Evolutionary conservation across 2,113 vertebrate genomes (phyloP).

Genomic region (Tangachromis dhanisi): DNA sequence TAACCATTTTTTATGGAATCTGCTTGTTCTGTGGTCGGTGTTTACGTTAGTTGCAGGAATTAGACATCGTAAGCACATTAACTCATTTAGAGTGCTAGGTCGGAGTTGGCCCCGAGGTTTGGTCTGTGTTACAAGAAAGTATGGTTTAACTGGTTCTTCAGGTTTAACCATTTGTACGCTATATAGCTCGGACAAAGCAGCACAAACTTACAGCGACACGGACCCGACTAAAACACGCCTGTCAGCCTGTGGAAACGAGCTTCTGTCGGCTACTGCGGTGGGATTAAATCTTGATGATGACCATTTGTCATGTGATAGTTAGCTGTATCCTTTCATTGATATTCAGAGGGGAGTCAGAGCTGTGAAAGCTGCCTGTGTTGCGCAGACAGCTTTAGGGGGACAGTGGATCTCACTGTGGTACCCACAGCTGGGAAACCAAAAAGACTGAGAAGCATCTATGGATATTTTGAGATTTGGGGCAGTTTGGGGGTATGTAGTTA

Average conservation of each 20-base stretch:
- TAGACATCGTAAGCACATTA: neutral
- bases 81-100: neutral
- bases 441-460: neutral
- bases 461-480: neutral
- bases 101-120: neutral
- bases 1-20: neutral
- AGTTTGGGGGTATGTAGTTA: neutral
- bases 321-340: slow-evolving; percentile 27
- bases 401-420: slow-evolving; percentile 51
- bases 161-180: slow-evolving; percentile 15
- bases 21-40: neutral
- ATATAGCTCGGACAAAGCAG: neutral
- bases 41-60: slow-evolving; percentile 37
- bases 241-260: neutral
- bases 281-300: neutral
- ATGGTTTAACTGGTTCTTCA: slow-evolving; percentile 47
- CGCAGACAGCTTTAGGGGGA: neutral
- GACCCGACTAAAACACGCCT: no score
- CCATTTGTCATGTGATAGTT: slow-evolving; percentile 10
- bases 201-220: neutral
- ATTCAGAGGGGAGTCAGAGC: slow-evolving; percentile 25
- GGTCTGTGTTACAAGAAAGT: neutral
- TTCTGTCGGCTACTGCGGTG: neutral
- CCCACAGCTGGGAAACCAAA: slow-evolving; percentile 34
- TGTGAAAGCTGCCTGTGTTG: slow-evolving; percentile 48